Percentiles rank a stretch among this genome's conserved stretches.
These are phyloP conservation scores for Acleris emargana DNA, from an alignment of 2,888 invertebrate species.

Conservation along the genomic window DNA sequence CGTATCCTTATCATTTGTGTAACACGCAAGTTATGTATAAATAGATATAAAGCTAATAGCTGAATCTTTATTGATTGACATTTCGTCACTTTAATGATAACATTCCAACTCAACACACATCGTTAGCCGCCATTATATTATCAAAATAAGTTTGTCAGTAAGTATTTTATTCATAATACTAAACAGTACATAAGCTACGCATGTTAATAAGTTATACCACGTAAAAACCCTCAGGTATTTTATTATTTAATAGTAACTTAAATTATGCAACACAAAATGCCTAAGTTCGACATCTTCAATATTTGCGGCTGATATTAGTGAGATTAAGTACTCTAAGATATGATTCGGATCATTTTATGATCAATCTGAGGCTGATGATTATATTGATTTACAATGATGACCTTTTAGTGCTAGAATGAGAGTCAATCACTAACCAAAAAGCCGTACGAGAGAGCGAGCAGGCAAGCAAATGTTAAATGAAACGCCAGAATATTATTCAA, in stretches of 20 bases:
- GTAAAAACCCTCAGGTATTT: conserved; percentile 53
- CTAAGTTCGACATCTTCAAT: conserved; percentile 15
- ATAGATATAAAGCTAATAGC: too few species aligned
- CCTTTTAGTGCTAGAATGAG: conserved; percentile 60
- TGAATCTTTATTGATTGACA: neutral
- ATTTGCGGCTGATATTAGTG: conserved; percentile 21
- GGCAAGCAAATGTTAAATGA: conserved; percentile 68
- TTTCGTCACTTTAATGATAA: neutral
- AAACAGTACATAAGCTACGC: conserved; percentile 57
- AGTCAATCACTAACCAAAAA: conserved; percentile 41
- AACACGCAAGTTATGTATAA: too few species aligned
- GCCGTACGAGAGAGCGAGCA: conserved; percentile 54
- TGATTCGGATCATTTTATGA: conserved; percentile 37
- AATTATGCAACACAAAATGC: conserved; percentile 46
- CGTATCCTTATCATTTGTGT: too few species aligned
- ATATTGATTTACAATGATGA: conserved; percentile 64
- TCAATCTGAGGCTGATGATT: conserved; percentile 29
- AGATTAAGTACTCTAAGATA: conserved; percentile 50
- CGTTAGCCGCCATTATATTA: conserved; percentile 39
- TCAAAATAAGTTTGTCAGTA: conserved; percentile 57
- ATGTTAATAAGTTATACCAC: conserved; percentile 66
- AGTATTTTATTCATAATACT: conserved; percentile 42
- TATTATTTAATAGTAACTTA: conserved; percentile 50
- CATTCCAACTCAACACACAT: neutral
- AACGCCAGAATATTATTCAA: conserved; percentile 68